Evolutionary conservation across 2,888 invertebrate species (phyloP).

Genomic region (Pteria penguin): DNA sequence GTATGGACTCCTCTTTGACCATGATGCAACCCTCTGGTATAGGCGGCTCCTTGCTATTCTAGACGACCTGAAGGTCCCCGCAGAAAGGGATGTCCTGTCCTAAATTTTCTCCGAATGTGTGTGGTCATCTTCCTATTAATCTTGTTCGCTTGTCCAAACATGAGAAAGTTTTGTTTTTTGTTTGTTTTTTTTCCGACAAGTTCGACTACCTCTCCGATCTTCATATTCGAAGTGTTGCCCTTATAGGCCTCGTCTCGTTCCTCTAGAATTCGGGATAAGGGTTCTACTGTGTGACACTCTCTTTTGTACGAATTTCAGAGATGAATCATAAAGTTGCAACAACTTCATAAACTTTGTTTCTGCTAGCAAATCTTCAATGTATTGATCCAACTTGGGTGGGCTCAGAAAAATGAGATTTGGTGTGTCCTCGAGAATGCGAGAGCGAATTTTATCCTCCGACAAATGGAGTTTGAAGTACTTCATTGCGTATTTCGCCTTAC

Average conservation of each 20-base stretch:
- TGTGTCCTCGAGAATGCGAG: neutral
- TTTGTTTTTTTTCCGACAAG: too few species aligned
- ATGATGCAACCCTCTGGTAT: too few species aligned
- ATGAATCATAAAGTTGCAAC: neutral
- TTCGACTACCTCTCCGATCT: neutral
- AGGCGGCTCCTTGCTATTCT: too few species aligned
- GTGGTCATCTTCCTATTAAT: too few species aligned
- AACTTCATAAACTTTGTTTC: neutral
- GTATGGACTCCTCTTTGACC: too few species aligned
- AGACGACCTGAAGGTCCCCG: too few species aligned
- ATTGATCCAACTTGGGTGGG: neutral
- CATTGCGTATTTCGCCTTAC: neutral
- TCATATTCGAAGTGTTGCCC: neutral
- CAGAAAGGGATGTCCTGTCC: too few species aligned
- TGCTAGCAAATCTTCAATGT: neutral
- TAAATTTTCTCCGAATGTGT: too few species aligned
- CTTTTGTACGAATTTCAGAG: conserved; percentile 6
- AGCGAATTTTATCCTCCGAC: neutral
- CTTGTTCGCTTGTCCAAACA: conserved; percentile 3
- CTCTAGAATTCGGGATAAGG: neutral
- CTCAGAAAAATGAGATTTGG: neutral
- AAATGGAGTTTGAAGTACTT: neutral
- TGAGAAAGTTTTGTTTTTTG: conserved; percentile 2
- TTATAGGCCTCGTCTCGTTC: neutral
- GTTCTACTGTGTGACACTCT: neutral